phyloP scores from a whole-genome alignment of 1,140 invertebrate genomes.

The Amyelois transitella region DNA sequence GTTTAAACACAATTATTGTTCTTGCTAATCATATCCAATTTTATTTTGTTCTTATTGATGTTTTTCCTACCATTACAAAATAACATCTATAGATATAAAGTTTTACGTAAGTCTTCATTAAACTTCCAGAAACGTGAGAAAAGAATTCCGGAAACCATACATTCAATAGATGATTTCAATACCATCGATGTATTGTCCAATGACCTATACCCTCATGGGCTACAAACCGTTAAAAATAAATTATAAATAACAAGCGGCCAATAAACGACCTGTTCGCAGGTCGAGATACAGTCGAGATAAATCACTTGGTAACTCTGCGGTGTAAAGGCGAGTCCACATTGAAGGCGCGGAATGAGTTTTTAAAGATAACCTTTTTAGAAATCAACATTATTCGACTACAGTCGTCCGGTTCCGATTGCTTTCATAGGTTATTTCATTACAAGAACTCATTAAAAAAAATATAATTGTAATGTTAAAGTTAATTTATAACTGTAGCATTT shows the following conservation, averaged over 20 bases:
- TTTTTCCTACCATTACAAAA: no score
- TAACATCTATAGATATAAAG: no score
- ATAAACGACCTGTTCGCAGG: conserved; percentile 69
- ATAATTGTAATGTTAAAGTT: no score
- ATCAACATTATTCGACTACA: no score
- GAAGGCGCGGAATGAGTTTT: not conserved
- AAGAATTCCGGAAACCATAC: not conserved
- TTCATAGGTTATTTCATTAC: no score
- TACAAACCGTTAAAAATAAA: conserved; percentile 68
- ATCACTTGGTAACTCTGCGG: conserved; percentile 46
- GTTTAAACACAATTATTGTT: no score
- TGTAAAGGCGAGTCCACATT: conserved; percentile 17
- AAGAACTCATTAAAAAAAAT: no score
- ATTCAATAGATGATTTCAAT: not conserved
- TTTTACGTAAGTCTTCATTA: no score
- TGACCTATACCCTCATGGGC: not conserved
- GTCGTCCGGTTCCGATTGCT: no score
- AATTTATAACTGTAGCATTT: no score
- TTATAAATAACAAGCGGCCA: conserved; percentile 71
- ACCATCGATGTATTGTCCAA: not conserved
- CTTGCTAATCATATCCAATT: no score
- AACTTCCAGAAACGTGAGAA: not conserved
- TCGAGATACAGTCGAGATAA: conserved; percentile 65
- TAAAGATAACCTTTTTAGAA: not conserved
- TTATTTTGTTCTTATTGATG: no score